These are phyloP conservation scores for Thalassarche chlororhynchos DNA, from an alignment of 2,113 vertebrate species.

Conservation along the genomic window DNA sequence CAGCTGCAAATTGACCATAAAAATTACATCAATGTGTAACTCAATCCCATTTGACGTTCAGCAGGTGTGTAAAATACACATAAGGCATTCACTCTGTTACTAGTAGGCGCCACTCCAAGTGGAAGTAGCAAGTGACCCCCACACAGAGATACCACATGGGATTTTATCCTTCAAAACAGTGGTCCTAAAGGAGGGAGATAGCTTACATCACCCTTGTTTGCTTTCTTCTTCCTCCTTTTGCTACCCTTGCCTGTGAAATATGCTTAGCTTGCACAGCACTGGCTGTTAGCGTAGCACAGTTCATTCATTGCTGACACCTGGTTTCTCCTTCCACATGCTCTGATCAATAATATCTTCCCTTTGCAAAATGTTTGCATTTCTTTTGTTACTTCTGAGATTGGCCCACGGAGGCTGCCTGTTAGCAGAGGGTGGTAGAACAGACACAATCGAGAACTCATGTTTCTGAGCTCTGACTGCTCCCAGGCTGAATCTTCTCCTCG, in stretches of 20 bases:
- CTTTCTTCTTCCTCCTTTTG: neutral
- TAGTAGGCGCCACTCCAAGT: neutral
- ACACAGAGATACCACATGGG: neutral
- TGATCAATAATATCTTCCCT: neutral
- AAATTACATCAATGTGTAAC: slow-evolving; percentile 33
- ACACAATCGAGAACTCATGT: neutral
- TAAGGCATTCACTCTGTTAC: neutral
- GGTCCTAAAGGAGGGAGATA: neutral
- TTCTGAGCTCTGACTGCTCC: neutral
- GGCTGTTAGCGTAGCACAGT: neutral
- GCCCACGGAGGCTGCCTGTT: neutral
- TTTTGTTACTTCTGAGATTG: neutral
- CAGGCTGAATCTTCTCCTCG: neutral
- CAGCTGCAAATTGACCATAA: slow-evolving; percentile 46
- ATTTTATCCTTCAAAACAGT: neutral
- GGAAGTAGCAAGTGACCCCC: neutral
- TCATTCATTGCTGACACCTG: neutral
- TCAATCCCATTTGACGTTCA: slow-evolving; percentile 5
- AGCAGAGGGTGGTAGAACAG: neutral
- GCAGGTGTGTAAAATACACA: neutral
- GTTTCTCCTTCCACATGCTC: neutral
- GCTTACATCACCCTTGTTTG: neutral
- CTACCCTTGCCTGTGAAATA: neutral
- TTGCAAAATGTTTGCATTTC: neutral
- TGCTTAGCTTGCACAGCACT: neutral